Evolutionary conservation across 2,113 vertebrate genomes (phyloP).

Genomic region (Boleophthalmus pectinirostris): DNA sequence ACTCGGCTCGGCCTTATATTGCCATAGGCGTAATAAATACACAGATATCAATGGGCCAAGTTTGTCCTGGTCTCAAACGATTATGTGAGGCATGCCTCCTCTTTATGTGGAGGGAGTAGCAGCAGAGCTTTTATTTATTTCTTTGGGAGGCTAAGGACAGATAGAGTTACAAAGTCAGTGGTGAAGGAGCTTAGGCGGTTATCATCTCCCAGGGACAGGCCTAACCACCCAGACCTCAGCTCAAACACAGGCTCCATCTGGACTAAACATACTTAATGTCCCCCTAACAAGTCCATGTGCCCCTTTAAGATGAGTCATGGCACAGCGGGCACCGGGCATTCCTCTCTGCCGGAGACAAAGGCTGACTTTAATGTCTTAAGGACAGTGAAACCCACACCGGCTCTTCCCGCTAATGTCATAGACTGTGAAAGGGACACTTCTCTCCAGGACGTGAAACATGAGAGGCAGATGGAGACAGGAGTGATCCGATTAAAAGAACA

Average conservation of each 20-base stretch:
- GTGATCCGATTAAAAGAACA: constrained; percentile 37
- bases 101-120: constrained; percentile 65
- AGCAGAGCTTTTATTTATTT: constrained; percentile 70
- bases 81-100: constrained; percentile 69
- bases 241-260: constrained; percentile 5
- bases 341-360: constrained; percentile 23
- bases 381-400: constrained; percentile 51
- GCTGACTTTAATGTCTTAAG: constrained; percentile 38
- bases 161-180: constrained; percentile 67
- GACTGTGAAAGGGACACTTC: constrained; percentile 44
- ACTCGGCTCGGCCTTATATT: constrained; percentile 77
- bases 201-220: constrained; percentile 53
- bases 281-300: background rate
- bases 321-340: constrained; percentile 7
- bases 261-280: constrained; percentile 10
- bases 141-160: constrained; percentile 60
- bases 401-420: constrained; percentile 34
- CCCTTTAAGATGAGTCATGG: constrained; percentile 6
- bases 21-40: constrained; percentile 82
- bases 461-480: constrained; percentile 27
- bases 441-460: constrained; percentile 42
- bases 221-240: constrained; percentile 37
- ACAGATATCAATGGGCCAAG: constrained; percentile 80
- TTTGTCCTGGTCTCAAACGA: constrained; percentile 79
- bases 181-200: constrained; percentile 50